These are phyloP conservation scores for Dexiosoma caninum DNA, from an alignment of 2,888 invertebrate species.

Conservation along the genomic window DNA sequence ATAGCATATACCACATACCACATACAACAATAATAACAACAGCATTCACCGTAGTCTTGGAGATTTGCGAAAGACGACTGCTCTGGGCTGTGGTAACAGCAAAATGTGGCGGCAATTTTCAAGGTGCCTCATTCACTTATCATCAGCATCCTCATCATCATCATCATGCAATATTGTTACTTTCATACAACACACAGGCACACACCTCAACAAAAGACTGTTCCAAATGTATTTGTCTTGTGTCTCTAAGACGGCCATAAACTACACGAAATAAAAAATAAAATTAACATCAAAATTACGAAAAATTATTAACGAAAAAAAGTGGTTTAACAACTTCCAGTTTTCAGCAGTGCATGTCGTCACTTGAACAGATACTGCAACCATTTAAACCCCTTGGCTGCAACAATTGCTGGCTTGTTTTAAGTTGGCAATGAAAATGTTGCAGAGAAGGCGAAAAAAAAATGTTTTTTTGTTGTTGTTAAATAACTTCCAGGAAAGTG, in stretches of 20 bases:
- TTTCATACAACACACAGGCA: conserved; percentile 31
- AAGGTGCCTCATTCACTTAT: conserved; percentile 62
- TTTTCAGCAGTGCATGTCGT: conserved; percentile 66
- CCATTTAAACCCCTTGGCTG: conserved; percentile 9
- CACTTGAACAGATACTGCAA: conserved; percentile 49
- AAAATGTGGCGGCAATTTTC: conserved; percentile 63
- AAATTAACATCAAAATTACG: conserved; percentile 34
- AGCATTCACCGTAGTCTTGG: conserved; percentile 39
- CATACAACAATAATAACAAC: not conserved
- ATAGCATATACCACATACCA: no score
- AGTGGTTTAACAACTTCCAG: conserved; percentile 69
- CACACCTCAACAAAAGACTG: not conserved
- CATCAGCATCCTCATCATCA: conserved; percentile 30
- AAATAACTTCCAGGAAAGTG: conserved; percentile 42
- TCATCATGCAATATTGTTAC: conserved; percentile 53
- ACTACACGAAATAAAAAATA: conserved; percentile 12
- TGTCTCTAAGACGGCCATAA: conserved; percentile 43
- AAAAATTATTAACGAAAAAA: conserved; percentile 58
- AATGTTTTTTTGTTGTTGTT: no score
- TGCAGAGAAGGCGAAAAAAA: not conserved
- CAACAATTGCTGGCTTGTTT: conserved; percentile 19
- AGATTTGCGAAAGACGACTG: conserved; percentile 55
- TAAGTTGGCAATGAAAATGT: conserved; percentile 54
- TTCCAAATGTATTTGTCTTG: conserved; percentile 50
- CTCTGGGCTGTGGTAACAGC: conserved; percentile 57